Evolutionary conservation across 2,113 vertebrate genomes (phyloP).

Genomic region (Petroica traversi): DNA sequence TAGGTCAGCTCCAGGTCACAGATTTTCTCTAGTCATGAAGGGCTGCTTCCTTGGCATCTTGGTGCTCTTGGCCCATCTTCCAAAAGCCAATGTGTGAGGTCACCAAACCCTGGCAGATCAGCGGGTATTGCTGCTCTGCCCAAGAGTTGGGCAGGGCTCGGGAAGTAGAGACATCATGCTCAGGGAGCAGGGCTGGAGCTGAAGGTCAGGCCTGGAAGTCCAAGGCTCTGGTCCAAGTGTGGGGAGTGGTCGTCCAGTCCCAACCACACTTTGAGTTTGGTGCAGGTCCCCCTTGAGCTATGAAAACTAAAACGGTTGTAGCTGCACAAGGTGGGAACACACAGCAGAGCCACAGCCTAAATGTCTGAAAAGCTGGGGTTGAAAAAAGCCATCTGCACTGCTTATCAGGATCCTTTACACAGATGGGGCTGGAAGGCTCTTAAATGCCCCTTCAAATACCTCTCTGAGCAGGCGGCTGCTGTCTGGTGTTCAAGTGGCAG

Average conservation of each 20-base stretch:
- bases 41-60: background rate
- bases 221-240: background rate
- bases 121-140: background rate
- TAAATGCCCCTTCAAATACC: background rate
- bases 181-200: background rate
- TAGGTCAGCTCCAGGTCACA: background rate
- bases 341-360: accelerated
- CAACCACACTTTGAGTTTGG: accelerated
- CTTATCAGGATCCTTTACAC: background rate
- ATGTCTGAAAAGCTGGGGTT: background rate
- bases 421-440: background rate
- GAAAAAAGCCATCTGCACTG: background rate
- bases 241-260: background rate
- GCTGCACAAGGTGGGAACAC: background rate
- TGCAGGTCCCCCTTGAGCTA: background rate
- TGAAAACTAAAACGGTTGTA: background rate
- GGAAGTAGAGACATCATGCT: background rate
- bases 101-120: background rate
- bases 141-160: accelerated
- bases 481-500: background rate
- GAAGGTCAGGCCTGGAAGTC: background rate
- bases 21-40: background rate
- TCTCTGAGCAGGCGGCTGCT: background rate
- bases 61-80: background rate
- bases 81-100: accelerated